These are phyloP conservation scores for Dicycla oo DNA, from an alignment of 2,888 invertebrate genomes.

Conservation along the genomic window DNA sequence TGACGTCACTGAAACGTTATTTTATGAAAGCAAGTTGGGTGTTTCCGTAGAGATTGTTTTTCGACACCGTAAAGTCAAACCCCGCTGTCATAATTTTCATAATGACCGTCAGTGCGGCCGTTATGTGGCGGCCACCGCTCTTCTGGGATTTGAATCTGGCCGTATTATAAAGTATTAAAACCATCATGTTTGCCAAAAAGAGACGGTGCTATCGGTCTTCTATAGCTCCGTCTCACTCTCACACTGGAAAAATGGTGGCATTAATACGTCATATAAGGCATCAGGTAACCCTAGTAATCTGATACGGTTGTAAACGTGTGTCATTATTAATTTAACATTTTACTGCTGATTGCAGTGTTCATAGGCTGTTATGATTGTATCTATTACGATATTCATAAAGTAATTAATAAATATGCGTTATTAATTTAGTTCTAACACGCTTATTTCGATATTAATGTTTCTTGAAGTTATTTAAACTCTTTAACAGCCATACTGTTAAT, in stretches of 20 bases:
- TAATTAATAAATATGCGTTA: slow-evolving; percentile 27
- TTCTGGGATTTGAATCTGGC: too few species aligned
- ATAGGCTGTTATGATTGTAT: slow-evolving; percentile 18
- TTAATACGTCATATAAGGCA: too few species aligned
- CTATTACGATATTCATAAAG: slow-evolving; percentile 23
- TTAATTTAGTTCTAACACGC: slow-evolving; percentile 27
- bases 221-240: too few species aligned
- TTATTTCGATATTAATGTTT: slow-evolving; percentile 9
- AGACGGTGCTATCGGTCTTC: too few species aligned
- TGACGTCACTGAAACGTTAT: too few species aligned
- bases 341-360: slow-evolving; percentile 49
- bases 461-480: slow-evolving; percentile 14
- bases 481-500: not conserved
- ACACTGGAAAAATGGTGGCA: too few species aligned
- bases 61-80: not conserved
- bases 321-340: slow-evolving; percentile 24
- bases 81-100: too few species aligned
- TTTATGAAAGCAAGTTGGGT: too few species aligned
- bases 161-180: too few species aligned
- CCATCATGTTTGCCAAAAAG: too few species aligned
- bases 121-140: not conserved
- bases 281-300: slow-evolving; percentile 16
- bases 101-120: not conserved
- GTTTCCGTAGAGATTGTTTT: not conserved
- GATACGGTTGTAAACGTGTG: slow-evolving; percentile 9